phyloP scores from a whole-genome alignment of 2,113 vertebrate genomes.

The Ariopsis seemanni region DNA sequence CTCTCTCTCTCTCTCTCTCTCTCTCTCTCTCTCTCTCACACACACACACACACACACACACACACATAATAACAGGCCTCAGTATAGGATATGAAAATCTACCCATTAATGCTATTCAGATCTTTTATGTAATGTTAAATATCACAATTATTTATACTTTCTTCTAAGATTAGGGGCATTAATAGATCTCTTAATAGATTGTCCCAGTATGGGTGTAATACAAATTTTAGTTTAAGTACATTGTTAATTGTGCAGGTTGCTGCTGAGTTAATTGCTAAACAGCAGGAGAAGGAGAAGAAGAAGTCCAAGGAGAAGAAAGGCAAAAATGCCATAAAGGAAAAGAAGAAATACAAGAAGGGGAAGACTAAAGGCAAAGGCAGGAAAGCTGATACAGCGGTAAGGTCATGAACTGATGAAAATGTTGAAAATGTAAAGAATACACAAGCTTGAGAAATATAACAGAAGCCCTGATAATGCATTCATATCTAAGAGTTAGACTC shows the following conservation, averaged over 20 bases:
- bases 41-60: slow-evolving; percentile 1
- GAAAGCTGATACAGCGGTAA: slow-evolving; percentile 51
- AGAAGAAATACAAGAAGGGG: slow-evolving; percentile 52
- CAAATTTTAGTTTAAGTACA: neutral
- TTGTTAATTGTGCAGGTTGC: slow-evolving; percentile 66
- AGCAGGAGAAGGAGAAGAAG: slow-evolving; percentile 68
- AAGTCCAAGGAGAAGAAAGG: slow-evolving; percentile 56
- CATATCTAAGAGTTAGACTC: slow-evolving; percentile 19
- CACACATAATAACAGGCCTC: neutral
- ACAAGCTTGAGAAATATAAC: slow-evolving; percentile 15
- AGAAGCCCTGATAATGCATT: slow-evolving; percentile 8
- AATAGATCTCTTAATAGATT: neutral
- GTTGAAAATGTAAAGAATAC: neutral
- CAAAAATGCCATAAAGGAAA: slow-evolving; percentile 46
- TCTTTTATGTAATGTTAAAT: neutral
- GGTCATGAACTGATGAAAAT: neutral
- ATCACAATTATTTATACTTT: neutral
- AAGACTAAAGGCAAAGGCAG: slow-evolving; percentile 57
- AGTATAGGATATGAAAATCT: neutral
- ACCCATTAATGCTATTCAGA: neutral
- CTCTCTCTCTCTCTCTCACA: neutral
- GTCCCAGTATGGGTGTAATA: neutral
- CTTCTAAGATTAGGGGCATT: neutral
- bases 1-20: too few species aligned
- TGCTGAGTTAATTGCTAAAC: slow-evolving; percentile 67